Evolutionary conservation across 1,140 invertebrate species (phyloP).

Genomic region (Cherax quadricarinatus): DNA sequence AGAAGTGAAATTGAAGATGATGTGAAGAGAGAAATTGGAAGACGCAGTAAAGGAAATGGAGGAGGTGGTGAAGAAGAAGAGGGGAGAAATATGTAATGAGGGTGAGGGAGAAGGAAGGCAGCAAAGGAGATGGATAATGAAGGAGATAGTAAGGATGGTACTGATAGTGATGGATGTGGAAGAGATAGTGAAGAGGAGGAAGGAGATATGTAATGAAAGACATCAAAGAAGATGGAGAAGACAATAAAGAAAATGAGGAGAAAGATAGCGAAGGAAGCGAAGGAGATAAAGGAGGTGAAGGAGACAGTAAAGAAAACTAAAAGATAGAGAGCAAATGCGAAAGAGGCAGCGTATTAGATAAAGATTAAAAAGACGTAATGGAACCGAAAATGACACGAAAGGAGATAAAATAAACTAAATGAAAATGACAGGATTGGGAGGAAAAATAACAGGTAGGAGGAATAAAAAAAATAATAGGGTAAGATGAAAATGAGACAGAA

Average conservation of each 20-base stretch:
- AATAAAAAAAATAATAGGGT: neutral
- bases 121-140: neutral
- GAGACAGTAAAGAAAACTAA: neutral
- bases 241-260: too few relatives aligned
- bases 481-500: neutral
- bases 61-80: neutral
- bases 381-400: neutral
- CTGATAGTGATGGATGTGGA: too few relatives aligned
- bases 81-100: neutral
- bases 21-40: neutral
- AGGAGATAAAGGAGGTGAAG: neutral
- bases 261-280: too few relatives aligned
- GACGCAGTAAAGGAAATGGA: neutral
- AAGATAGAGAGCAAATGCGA: constrained; percentile 2
- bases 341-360: constrained; percentile 3
- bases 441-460: neutral
- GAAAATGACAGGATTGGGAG: too few relatives aligned
- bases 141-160: neutral
- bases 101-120: constrained; percentile 8
- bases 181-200: neutral
- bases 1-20: neutral
- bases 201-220: too few relatives aligned
- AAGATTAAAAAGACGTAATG: neutral
- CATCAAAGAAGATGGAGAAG: too few relatives aligned
- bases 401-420: neutral